Conservation (phyloP, 2,113 vertebrate genomes). For the Gnathonemus longibarbis region DNA sequence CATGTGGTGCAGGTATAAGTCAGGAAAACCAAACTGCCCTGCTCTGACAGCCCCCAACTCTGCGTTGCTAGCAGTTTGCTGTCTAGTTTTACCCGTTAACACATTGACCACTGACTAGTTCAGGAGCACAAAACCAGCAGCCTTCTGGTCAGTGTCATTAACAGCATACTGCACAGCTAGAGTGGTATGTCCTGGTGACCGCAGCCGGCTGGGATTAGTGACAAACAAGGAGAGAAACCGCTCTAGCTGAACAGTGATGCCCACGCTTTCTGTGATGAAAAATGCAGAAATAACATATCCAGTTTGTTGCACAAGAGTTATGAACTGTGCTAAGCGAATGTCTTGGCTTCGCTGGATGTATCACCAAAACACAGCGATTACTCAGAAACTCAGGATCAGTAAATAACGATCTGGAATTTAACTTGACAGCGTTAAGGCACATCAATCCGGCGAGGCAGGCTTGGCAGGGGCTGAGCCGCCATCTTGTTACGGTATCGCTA, state of each 20-base stretch:
- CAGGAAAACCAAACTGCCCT: not conserved
- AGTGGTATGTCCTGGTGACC: not conserved
- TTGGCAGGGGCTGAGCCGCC: not conserved
- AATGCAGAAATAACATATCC: not conserved
- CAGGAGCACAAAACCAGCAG: not conserved
- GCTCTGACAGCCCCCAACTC: not conserved
- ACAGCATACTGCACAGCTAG: not conserved
- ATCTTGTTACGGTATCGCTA: not conserved
- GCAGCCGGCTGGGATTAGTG: not conserved
- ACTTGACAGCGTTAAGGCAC: not conserved
- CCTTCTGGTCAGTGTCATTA: not conserved
- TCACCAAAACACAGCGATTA: not conserved
- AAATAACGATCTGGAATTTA: not conserved
- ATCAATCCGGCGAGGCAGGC: not conserved
- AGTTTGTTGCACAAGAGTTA: not conserved
- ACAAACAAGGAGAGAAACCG: not conserved
- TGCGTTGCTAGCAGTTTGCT: not conserved
- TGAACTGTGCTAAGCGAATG: not conserved
- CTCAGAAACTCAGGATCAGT: not conserved
- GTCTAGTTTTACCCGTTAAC: not conserved
- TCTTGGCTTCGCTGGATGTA: not conserved
- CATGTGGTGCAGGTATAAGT: not conserved
- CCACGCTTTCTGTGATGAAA: not conserved
- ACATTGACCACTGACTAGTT: not conserved
- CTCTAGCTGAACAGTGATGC: not conserved